Percentiles rank a stretch among this genome's conserved stretches.
Conservation (phyloP, 2,113 vertebrate species). For the Centropus unirufus region DNA sequence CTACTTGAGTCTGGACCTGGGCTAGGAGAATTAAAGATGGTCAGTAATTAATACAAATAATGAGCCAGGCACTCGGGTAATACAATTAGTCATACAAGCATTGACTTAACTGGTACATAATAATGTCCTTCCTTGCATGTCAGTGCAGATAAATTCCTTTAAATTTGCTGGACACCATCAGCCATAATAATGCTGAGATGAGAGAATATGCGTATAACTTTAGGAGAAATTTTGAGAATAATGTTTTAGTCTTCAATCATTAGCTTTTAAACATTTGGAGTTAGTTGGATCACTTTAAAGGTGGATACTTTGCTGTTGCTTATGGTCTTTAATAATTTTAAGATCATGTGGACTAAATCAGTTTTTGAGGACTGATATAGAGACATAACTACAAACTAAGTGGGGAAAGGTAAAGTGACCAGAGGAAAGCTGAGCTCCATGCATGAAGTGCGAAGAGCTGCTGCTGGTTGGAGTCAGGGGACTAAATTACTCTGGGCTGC, state of each 20-base stretch:
- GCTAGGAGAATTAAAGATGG: background rate
- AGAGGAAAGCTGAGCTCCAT: background rate
- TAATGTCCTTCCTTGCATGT: background rate
- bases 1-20: background rate
- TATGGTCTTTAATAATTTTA: background rate
- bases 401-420: background rate
- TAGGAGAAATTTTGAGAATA: background rate
- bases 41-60: background rate
- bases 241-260: background rate
- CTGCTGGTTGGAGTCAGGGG: background rate
- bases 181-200: background rate
- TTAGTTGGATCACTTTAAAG: background rate
- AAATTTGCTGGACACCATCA: background rate
- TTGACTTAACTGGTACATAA: background rate
- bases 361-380: background rate
- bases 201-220: background rate
- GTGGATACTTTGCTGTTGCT: background rate
- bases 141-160: background rate
- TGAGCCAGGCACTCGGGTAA: background rate
- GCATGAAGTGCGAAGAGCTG: background rate
- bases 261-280: background rate
- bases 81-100: background rate
- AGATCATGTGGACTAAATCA: background rate
- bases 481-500: background rate
- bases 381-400: fast-evolving